Percentiles rank a stretch among this genome's conserved stretches.
These are phyloP conservation scores for Aleiodes alternator DNA, from an alignment of 2,888 invertebrate species.

Conservation along the genomic window DNA sequence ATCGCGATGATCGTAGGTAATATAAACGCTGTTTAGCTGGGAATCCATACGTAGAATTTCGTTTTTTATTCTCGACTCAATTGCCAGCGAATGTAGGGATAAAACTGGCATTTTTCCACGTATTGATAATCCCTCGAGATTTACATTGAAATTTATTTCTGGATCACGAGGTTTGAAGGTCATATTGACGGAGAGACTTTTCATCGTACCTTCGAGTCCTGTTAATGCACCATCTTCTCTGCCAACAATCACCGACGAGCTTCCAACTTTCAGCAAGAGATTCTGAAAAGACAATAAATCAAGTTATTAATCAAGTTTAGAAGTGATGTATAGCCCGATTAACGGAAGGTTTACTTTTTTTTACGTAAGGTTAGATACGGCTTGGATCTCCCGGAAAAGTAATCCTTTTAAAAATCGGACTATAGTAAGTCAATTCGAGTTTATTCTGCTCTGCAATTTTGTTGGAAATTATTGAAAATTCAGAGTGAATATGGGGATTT, in stretches of 20 bases:
- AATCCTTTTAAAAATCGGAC: no score
- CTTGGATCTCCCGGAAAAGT: no score
- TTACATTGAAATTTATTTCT: conserved; percentile 66
- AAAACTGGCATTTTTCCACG: conserved; percentile 71
- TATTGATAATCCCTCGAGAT: conserved; percentile 69
- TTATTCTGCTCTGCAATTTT: no score
- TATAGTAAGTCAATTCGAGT: no score
- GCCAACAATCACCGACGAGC: conserved; percentile 82
- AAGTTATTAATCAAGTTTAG: neutral
- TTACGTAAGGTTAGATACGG: no score
- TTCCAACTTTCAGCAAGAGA: conserved; percentile 84
- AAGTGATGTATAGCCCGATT: no score
- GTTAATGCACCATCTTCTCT: conserved; percentile 81
- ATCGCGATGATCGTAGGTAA: conserved; percentile 82
- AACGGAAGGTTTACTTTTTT: no score
- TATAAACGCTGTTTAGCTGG: conserved; percentile 80
- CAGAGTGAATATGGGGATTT: no score
- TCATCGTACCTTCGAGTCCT: conserved; percentile 83
- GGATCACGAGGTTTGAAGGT: conserved; percentile 67
- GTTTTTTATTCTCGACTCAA: conserved; percentile 70
- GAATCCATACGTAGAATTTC: conserved; percentile 67
- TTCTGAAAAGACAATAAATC: conserved; percentile 76
- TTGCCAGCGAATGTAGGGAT: conserved; percentile 66
- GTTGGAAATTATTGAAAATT: no score
- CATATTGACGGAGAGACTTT: conserved; percentile 79